Evolutionary conservation across 2,797 vertebrate genomes (phyloP).

Genomic region (Rachycentron canadum): DNA sequence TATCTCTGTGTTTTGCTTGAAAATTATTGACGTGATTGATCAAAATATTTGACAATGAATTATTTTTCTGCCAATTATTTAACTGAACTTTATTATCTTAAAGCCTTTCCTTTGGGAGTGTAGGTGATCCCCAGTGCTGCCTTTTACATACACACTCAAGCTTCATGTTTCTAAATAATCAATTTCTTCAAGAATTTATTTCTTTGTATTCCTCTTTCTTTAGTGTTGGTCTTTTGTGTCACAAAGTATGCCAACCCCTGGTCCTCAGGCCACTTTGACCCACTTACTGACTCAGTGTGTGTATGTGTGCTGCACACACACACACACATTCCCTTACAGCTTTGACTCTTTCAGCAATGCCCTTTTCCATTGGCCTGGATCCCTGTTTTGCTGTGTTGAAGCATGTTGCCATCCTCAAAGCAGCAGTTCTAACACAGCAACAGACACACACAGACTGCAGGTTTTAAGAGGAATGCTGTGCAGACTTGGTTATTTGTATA

Average conservation of each 20-base stretch:
- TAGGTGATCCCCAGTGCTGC: background rate
- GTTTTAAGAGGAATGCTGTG: constrained; percentile 26
- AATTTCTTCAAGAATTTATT: background rate
- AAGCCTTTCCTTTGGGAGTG: background rate
- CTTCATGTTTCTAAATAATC: background rate
- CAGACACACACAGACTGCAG: constrained; percentile 8
- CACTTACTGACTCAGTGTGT: constrained; percentile 52
- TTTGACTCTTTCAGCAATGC: constrained; percentile 25
- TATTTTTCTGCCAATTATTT: background rate
- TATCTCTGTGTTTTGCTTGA: no score
- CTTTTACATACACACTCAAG: background rate
- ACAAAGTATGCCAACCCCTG: background rate
- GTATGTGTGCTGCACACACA: constrained; percentile 5
- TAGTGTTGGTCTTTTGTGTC: background rate
- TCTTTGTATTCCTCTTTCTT: background rate
- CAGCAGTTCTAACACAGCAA: constrained; percentile 30
- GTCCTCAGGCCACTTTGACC: constrained; percentile 37
- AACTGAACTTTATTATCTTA: background rate
- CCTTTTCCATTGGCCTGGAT: constrained; percentile 60
- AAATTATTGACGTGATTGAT: background rate
- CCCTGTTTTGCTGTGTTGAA: constrained; percentile 45
- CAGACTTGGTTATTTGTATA: constrained; percentile 7
- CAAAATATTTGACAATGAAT: no score
- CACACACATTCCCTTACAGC: constrained; percentile 12
- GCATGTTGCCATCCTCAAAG: constrained; percentile 51